A percentile compares a stretch with the other conserved stretches of the same genome.
These are phyloP conservation scores for Eucidaris tribuloides DNA, from an alignment of 35 echinoderm and acorn worm genomes.

Conservation along the genomic window DNA sequence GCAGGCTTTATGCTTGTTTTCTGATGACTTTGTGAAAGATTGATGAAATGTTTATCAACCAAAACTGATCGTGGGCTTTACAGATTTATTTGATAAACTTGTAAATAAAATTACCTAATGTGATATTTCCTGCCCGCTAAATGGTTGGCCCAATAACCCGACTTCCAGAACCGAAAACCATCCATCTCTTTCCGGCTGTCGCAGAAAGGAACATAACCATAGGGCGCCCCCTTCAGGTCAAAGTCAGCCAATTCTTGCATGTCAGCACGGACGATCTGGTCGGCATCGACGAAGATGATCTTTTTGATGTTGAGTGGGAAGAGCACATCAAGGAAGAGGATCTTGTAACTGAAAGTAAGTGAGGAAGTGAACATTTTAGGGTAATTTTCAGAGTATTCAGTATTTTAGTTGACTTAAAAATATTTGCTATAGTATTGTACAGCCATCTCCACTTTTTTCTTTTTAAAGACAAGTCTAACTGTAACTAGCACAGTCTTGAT, in stretches of 20 bases:
- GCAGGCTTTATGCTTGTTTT: too few relatives aligned
- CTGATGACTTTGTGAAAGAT: too few relatives aligned
- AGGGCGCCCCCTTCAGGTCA: conserved; percentile 89
- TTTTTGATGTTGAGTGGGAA: conserved; percentile 94
- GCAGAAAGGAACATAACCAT: conserved; percentile 96
- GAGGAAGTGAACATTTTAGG: too few relatives aligned
- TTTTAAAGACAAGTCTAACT: too few relatives aligned
- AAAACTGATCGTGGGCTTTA: too few relatives aligned
- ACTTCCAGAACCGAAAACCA: conserved; percentile 97
- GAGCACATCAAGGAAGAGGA: conserved; percentile 91
- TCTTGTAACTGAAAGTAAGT: conserved; percentile 98
- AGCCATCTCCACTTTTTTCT: too few relatives aligned
- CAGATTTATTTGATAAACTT: too few relatives aligned
- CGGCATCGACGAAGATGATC: conserved; percentile 95
- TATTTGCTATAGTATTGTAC: too few relatives aligned
- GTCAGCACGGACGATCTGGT: conserved; percentile 89
- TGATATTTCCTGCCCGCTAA: conserved; percentile 95
- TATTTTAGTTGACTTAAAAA: too few relatives aligned
- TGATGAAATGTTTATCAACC: too few relatives aligned
- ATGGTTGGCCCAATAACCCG: conserved; percentile 92
- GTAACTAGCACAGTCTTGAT: too few relatives aligned
- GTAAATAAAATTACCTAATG: conserved; percentile 92
- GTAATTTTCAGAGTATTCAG: too few relatives aligned
- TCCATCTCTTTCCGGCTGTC: conserved; percentile 96
- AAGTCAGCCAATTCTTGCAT: conserved; percentile 90